Evolutionary conservation across 30 jellyfish, hydroid and myxozoan species (phyloP), one percentile per base, ranked within the genome.

Genomic region (Aurelia sp.): DNA sequence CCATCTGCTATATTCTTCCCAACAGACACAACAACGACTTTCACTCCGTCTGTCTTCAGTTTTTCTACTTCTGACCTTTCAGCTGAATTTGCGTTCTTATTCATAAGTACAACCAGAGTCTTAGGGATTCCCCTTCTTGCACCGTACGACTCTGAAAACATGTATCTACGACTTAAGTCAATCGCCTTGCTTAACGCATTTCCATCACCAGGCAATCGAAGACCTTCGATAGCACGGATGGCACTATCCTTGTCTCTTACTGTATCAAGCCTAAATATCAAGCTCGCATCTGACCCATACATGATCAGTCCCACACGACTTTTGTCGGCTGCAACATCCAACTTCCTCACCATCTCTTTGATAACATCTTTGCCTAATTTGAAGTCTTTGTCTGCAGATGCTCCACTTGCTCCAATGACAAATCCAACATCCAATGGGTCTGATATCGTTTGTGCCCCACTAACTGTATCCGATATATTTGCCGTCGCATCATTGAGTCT

Each of bases 351-450:
- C 1, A 91, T 63, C 8, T 81, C 75, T 5, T 60, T 58, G 3
- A 91, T 65, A 64, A 83, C 48, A 0, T 24, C 53, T 18, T 53
- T 53, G 53, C 81, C 97, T 18, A 53, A 15, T 27, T 47, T 74
- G 53, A 76, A 90, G 47, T 22, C 33, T 44, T 61, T 15, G 8
- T 66, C 62, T 31, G 79, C 81, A 18, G 72, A 51, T 48, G 64
- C 31, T 3, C 88, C 80, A 24, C 64, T 51, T 8, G 79, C 93
- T 13, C 96, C 96, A 63, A 87, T n/a, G 0, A 87, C 60, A 78
- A 87, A 87, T 13, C 96, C 96, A 38, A 87, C 20, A 68, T 87
- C 96, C 6, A 87, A 16, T 30, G 22, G 44, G 4, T 76, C 74
- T 0, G 75, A 72, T 1, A 72, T 15, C 68, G 4, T 24, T 50